Conservation (phyloP, 2,888 invertebrate species). For the Eilema sororculum region DNA sequence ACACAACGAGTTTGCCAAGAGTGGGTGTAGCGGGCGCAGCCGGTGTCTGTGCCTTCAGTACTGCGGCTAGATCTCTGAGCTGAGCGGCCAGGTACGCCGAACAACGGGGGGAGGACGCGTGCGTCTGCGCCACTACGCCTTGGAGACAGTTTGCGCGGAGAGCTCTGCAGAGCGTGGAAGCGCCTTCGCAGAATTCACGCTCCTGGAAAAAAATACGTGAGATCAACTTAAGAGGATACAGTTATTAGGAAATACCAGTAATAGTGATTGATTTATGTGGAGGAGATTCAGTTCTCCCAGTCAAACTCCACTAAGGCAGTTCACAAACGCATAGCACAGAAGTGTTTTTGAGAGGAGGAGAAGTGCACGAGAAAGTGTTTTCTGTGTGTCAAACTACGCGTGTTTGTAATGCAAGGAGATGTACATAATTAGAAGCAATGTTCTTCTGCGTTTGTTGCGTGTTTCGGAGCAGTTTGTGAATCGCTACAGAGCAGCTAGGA, state of each 20-base stretch:
- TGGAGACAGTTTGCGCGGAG: constrained; percentile 89
- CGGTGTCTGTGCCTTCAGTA: constrained; percentile 69
- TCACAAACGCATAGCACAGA: too few species aligned
- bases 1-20: constrained; percentile 79
- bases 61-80: constrained; percentile 75
- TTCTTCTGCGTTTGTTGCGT: too few species aligned
- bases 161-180: constrained; percentile 91
- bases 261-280: too few species aligned
- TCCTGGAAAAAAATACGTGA: constrained; percentile 82
- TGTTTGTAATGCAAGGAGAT: too few species aligned
- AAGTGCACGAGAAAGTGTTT: too few species aligned
- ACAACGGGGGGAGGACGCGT: constrained; percentile 92
- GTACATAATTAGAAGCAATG: too few species aligned
- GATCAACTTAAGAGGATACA: neutral
- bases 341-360: too few species aligned
- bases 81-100: constrained; percentile 92
- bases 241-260: neutral
- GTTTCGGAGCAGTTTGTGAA: too few species aligned
- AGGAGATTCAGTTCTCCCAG: too few species aligned
- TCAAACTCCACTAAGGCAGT: too few species aligned
- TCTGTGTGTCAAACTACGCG: too few species aligned
- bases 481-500: neutral
- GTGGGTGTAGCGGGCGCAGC: constrained; percentile 75
- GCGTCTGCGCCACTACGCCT: constrained; percentile 93
- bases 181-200: constrained; percentile 93